Percentiles rank a stretch among this genome's conserved stretches.
Conservation (phyloP, 2,113 vertebrate genomes). For the Colistium nudipinnis region DNA sequence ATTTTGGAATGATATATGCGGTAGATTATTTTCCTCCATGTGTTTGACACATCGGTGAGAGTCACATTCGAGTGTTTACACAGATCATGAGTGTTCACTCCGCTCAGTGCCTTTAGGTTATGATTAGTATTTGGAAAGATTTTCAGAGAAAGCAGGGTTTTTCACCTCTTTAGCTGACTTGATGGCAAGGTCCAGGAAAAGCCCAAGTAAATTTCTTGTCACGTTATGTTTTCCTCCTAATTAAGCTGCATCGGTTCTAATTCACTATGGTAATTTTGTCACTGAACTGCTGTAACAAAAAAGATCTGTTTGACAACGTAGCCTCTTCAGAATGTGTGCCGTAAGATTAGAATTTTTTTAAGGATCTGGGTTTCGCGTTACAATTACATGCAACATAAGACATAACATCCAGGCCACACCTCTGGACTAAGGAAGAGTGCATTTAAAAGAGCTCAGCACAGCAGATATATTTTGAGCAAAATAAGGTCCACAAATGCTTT, state of each 20-base stretch:
- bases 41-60: background rate
- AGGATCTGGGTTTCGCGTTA: background rate
- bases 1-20: background rate
- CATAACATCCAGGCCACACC: background rate
- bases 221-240: constrained; percentile 26
- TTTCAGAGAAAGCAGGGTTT: constrained; percentile 9
- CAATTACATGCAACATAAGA: constrained; percentile 4
- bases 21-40: background rate
- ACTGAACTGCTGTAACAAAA: constrained; percentile 39
- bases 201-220: constrained; percentile 6
- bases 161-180: constrained; percentile 13
- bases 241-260: constrained; percentile 47
- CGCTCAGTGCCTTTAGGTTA: background rate
- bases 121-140: constrained; percentile 2
- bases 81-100: background rate
- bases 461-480: constrained; percentile 4
- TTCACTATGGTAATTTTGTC: constrained; percentile 51
- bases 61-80: background rate
- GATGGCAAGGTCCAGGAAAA: constrained; percentile 21
- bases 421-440: background rate
- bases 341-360: background rate
- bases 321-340: constrained; percentile 36
- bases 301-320: constrained; percentile 26
- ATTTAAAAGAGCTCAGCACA: constrained; percentile 13
- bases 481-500: background rate